Evolutionary conservation across 2,888 invertebrate species (phyloP).

Genomic region (Cheilosia urbana): DNA sequence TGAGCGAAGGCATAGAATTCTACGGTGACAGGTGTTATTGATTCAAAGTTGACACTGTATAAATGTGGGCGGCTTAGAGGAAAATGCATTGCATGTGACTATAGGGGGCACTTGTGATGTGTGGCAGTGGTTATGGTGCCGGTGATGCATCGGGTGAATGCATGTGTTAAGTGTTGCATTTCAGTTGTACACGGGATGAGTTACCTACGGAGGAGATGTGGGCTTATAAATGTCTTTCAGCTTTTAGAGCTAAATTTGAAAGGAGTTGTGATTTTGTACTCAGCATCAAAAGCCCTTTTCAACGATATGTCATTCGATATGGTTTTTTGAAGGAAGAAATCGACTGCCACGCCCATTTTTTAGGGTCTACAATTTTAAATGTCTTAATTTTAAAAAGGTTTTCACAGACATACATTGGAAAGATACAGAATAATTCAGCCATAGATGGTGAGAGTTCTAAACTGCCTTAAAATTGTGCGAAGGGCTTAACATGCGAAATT

Average conservation of each 20-base stretch:
- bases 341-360: background rate
- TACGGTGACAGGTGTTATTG: conserved; percentile 57
- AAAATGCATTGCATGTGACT: conserved; percentile 24
- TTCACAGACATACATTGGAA: too few species aligned
- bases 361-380: too few species aligned
- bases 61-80: conserved; percentile 19
- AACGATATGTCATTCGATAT: background rate
- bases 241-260: background rate
- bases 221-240: background rate
- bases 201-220: background rate
- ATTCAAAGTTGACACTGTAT: conserved; percentile 49
- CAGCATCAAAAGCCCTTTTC: background rate
- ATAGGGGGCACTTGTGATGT: background rate
- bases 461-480: too few species aligned
- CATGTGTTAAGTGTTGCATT: conserved; percentile 13
- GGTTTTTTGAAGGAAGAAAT: background rate
- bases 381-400: too few species aligned
- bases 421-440: too few species aligned
- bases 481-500: too few species aligned
- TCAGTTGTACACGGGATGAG: conserved; percentile 3
- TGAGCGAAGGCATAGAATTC: conserved; percentile 14
- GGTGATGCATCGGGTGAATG: conserved; percentile 16
- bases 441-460: too few species aligned
- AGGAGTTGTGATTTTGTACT: background rate
- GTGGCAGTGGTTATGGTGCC: background rate